Conservation (phyloP, 2,888 invertebrate species). For the Tortrix viridana region DNA sequence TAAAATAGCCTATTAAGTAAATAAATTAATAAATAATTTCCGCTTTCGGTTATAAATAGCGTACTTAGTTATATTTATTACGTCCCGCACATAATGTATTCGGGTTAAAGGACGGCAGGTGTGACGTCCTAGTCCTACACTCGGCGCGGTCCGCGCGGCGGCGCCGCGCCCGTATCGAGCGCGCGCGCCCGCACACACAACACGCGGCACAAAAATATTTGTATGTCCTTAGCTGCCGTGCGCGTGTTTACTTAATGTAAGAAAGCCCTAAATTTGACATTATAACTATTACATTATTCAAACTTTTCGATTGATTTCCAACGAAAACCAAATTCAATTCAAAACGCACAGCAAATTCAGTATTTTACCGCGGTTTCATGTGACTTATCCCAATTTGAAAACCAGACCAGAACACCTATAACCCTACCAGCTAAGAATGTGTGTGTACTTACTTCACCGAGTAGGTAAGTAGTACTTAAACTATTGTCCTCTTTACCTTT, state of each 20-base stretch:
- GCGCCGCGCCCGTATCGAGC: constrained; percentile 49
- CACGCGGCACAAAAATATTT: constrained; percentile 54
- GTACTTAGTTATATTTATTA: not conserved
- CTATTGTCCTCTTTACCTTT: constrained; percentile 12
- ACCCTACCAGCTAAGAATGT: not conserved
- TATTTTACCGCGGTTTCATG: not conserved
- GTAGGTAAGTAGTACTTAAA: too few relatives aligned
- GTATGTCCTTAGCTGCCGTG: constrained; percentile 50
- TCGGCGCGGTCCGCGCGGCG: constrained; percentile 44
- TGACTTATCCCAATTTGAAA: too few relatives aligned
- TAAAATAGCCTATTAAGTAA: too few relatives aligned
- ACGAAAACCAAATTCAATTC: not conserved
- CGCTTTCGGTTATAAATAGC: not conserved
- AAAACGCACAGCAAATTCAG: not conserved
- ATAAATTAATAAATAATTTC: not conserved
- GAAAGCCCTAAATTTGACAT: constrained; percentile 26
- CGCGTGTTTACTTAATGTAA: constrained; percentile 33
- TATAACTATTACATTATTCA: constrained; percentile 18
- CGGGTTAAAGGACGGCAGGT: constrained; percentile 49
- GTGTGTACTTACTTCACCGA: not conserved
- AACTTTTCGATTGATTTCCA: constrained; percentile 6
- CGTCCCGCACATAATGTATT: constrained; percentile 8
- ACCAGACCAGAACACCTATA: too few relatives aligned
- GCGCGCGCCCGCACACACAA: constrained; percentile 44
- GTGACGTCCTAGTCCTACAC: constrained; percentile 50